These are phyloP conservation scores for Cephalopachus bancanus DNA, from an alignment of 2,797 vertebrate genomes.

Conservation along the genomic window DNA sequence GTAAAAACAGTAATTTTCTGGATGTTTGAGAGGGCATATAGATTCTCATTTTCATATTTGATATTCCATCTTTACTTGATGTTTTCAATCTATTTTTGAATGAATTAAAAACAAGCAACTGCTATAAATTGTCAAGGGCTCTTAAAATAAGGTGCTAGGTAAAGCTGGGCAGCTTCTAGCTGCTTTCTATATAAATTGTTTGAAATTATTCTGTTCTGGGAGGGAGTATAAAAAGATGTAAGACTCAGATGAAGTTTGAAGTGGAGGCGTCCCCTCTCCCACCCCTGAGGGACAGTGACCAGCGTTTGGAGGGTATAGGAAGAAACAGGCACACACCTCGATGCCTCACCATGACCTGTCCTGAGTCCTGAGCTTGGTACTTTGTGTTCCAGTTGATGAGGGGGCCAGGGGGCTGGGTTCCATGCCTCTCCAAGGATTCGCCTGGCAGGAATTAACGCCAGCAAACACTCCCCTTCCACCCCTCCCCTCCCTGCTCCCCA, in stretches of 20 bases:
- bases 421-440: constrained; percentile 76
- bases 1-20: neutral
- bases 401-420: constrained; percentile 2
- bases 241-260: constrained; percentile 51
- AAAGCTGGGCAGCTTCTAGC: neutral
- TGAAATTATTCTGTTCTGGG: neutral
- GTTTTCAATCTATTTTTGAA: neutral
- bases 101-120: neutral
- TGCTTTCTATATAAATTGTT: neutral
- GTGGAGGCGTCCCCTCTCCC: neutral
- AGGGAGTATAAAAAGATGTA: neutral
- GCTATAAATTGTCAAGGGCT: neutral
- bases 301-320: neutral
- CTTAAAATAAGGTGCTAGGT: neutral
- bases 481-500: constrained; percentile 73
- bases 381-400: neutral
- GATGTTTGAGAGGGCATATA: neutral
- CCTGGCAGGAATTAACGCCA: constrained; percentile 76
- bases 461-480: constrained; percentile 67
- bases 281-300: neutral
- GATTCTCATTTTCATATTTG: neutral
- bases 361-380: neutral
- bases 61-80: neutral
- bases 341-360: neutral
- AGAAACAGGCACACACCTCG: neutral